Conservation (phyloP, 1,140 invertebrate species). For the Tetragonula clypearis region DNA sequence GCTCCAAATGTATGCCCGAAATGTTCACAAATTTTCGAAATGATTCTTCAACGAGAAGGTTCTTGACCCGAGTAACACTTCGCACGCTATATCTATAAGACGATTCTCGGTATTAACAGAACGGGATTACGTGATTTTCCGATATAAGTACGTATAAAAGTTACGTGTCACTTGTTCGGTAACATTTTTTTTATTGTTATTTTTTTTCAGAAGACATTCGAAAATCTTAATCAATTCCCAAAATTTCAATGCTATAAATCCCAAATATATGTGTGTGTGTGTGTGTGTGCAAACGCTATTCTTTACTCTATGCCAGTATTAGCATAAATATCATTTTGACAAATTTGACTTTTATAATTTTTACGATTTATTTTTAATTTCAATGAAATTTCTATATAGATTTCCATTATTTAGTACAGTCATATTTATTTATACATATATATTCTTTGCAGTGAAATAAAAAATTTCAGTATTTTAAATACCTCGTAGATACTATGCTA, state of each 20-base stretch:
- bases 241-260: background rate
- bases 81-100: background rate
- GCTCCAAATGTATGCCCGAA: background rate
- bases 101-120: background rate
- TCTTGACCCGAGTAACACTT: constrained; percentile 11
- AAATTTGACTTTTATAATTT: no score
- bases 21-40: background rate
- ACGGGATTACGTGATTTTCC: background rate
- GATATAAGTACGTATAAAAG: background rate
- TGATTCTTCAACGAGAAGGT: background rate
- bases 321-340: no score
- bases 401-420: no score
- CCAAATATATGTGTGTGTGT: no score
- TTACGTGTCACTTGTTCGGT: background rate
- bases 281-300: background rate
- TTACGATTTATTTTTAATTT: no score
- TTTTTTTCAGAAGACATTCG: background rate
- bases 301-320: no score
- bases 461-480: no score
- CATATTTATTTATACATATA: no score
- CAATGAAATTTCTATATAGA: no score
- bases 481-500: no score
- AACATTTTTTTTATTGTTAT: background rate
- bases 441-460: no score
- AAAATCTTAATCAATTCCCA: background rate